Base-by-base conservation (phyloP, 2,888 invertebrate species). In the Tethea ocularis region DNA sequence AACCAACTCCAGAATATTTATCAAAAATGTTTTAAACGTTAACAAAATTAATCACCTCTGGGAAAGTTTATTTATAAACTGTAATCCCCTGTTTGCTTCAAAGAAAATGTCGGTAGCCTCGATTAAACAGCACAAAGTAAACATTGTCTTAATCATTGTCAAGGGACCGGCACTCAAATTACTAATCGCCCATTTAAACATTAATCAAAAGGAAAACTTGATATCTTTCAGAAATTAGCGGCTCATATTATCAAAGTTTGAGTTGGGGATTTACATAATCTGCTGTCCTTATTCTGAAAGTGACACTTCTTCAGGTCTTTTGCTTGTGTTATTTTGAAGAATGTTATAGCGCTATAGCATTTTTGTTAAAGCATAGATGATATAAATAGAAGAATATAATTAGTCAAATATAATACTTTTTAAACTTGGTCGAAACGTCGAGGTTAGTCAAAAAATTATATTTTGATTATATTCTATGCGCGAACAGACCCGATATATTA, bases 121-220 rank as follows among this genome's bases (percentile, higher is more conserved):
- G 33, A 33, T 29, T 17, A 33, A 1, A 17, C 33, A 33, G 24
- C 20, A 29, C 53, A 58, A 61, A 57, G 53, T 61, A 60, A 60
- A 61, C 59, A 57, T 17, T 53, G 56, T 38, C 41, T 57, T 57
- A 60, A 62, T 60, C 60, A 52, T 33, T 36, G 54, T 54, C 22
- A 20, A 36, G 51, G 36, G 57, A 52, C 38, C 56, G 60, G 29
- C 57, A 57, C 60, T 59, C 55, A 58, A 62, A 59, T 62, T 60
- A 57, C 61, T 60, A 62, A 66, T 66, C 63, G 59, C 58, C 59
- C 41, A 53, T 57, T 62, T 46, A 61, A 60, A 56, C 61, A 55
- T 62, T 63, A 63, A 62, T 63, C 66, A 61, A 63, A 63, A 58
- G 51, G 59, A 59, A 57, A 63, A 63, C 58, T 62, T 62, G 61